Conservation (phyloP, 2,113 vertebrate species). For the Bothrops jararaca region DNA sequence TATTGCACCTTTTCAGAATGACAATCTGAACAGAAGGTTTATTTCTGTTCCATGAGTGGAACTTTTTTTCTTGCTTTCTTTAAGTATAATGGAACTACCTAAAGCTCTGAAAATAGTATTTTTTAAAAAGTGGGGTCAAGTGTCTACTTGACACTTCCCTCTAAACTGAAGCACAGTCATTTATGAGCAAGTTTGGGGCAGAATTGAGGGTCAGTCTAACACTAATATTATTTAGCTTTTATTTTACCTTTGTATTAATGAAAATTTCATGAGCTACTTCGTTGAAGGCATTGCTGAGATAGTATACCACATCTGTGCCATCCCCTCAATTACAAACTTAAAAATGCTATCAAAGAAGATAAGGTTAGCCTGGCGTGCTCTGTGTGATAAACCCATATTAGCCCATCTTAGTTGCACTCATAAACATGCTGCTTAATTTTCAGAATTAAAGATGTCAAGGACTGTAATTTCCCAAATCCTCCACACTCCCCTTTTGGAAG, state of each 20-base stretch:
- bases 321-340: neutral
- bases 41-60: neutral
- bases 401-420: neutral
- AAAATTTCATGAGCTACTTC: neutral
- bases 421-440: neutral
- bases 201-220: neutral
- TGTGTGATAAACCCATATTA: neutral
- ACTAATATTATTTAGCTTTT: neutral
- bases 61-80: neutral
- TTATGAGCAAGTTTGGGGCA: neutral
- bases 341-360: neutral
- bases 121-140: neutral
- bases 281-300: neutral
- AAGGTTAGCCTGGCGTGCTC: neutral
- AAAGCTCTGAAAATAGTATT: neutral
- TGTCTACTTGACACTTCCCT: neutral
- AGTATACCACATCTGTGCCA: neutral
- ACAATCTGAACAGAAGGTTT: neutral
- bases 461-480: neutral
- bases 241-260: neutral
- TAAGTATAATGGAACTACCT: neutral
- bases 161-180: neutral
- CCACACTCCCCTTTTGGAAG: neutral
- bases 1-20: constrained; percentile 17
- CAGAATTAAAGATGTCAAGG: neutral